A percentile compares a stretch with the other conserved stretches of the same genome.
Conservation (phyloP, 2,888 invertebrate genomes). For the Adineta ricciae region DNA sequence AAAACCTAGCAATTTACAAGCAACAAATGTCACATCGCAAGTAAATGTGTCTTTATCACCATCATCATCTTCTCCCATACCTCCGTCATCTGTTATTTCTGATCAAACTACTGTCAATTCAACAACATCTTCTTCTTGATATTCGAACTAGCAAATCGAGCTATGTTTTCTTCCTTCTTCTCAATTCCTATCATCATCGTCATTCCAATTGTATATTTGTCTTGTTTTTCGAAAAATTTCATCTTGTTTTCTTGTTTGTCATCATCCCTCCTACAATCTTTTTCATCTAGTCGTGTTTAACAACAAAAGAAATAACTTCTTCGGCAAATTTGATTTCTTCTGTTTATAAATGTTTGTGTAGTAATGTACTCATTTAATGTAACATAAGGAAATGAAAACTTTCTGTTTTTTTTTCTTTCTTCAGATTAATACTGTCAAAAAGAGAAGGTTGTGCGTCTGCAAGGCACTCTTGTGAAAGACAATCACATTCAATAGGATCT, state of each 20-base stretch:
- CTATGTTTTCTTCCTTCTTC: neutral
- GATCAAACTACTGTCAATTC: neutral
- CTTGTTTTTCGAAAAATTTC: neutral
- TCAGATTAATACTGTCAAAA: neutral
- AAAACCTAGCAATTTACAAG: neutral
- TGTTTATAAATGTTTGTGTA: neutral
- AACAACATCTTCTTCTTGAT: neutral
- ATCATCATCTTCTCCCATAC: neutral
- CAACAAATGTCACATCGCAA: neutral
- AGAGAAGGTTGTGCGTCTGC: neutral
- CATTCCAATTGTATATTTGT: neutral
- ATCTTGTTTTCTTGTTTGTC: neutral
- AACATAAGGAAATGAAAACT: neutral
- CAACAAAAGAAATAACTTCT: neutral
- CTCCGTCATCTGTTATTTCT: neutral
- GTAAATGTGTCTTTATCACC: neutral
- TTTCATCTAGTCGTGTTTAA: neutral
- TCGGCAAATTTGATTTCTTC: neutral
- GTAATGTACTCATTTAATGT: neutral
- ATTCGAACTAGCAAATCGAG: neutral
- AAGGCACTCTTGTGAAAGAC: neutral
- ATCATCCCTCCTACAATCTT: neutral
- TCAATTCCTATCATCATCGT: neutral
- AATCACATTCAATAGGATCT: neutral
- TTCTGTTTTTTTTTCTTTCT: neutral